Evolutionary conservation across 2,113 vertebrate species (phyloP).

Genomic region (Odontophorus gujanensis): DNA sequence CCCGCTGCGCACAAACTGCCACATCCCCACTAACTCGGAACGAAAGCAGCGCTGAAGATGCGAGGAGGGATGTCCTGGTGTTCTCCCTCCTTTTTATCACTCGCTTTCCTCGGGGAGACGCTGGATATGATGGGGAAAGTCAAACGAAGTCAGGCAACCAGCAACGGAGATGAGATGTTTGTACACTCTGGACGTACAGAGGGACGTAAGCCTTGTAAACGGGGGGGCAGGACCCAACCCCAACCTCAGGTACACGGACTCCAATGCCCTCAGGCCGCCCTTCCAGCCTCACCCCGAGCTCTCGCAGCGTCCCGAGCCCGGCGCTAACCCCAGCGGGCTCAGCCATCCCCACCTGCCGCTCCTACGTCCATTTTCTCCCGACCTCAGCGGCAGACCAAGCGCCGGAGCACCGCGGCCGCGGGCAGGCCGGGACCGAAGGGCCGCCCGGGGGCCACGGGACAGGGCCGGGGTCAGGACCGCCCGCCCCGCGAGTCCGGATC

Average conservation of each 20-base stretch:
- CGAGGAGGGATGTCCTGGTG: conserved; percentile 24
- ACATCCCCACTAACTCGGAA: background rate
- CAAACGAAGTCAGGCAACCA: conserved; percentile 2
- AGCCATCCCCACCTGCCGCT: background rate
- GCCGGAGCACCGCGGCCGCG: background rate
- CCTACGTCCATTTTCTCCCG: conserved; percentile 33
- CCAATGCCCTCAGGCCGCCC: conserved; percentile 4
- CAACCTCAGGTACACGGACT: background rate
- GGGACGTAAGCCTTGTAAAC: background rate
- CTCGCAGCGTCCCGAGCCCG: background rate
- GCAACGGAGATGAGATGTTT: background rate
- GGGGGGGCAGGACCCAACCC: background rate
- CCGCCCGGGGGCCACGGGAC: too few relatives aligned
- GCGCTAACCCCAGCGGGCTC: conserved; percentile 13
- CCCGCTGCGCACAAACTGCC: background rate
- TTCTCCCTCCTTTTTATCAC: conserved; percentile 18
- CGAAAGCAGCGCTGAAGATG: background rate
- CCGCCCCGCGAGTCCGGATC: background rate
- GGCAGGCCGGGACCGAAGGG: background rate
- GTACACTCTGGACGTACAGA: background rate
- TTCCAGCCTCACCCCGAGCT: background rate
- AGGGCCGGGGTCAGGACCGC: too few relatives aligned
- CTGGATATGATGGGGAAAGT: background rate
- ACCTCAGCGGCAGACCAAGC: conserved; percentile 15
- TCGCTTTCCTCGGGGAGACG: background rate